Evolutionary conservation across 2,113 vertebrate species (phyloP).

Genomic region (Oncorhynchus kisutch): DNA sequence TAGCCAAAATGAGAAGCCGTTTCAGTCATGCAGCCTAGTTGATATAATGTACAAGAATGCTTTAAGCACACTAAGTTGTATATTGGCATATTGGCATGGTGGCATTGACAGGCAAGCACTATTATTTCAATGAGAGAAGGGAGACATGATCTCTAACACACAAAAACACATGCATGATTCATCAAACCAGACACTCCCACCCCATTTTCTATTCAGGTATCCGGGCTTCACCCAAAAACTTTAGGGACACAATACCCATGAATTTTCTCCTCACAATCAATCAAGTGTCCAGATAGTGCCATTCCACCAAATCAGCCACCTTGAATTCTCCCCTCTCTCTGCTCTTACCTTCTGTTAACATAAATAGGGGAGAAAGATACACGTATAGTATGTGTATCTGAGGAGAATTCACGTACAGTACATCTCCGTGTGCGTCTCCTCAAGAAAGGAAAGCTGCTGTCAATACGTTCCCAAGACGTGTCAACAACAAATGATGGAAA

Average conservation of each 20-base stretch:
- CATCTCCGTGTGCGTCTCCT: not conserved
- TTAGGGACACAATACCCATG: no score
- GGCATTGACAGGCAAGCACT: not conserved
- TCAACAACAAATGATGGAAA: not conserved
- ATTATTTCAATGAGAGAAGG: not conserved
- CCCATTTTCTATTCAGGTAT: no score
- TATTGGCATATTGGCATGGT: not conserved
- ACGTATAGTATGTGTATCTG: no score
- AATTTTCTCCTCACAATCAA: no score
- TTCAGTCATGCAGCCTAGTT: not conserved
- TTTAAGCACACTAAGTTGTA: not conserved
- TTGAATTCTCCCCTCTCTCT: not conserved
- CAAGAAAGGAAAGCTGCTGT: not conserved
- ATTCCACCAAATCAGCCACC: no score
- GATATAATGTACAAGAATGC: not conserved
- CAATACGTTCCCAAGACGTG: not conserved
- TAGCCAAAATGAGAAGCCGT: not conserved
- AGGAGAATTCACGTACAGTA: not conserved
- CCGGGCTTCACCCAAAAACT: no score
- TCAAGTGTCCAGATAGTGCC: no score
- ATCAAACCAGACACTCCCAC: no score
- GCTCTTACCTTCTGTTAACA: conserved; percentile 35
- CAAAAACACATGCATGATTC: not conserved
- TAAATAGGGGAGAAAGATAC: not conserved
- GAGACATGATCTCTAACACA: not conserved